Evolutionary conservation across 92 coral and sea anemone species (phyloP).

Genomic region (Desmophyllum pertusum): DNA sequence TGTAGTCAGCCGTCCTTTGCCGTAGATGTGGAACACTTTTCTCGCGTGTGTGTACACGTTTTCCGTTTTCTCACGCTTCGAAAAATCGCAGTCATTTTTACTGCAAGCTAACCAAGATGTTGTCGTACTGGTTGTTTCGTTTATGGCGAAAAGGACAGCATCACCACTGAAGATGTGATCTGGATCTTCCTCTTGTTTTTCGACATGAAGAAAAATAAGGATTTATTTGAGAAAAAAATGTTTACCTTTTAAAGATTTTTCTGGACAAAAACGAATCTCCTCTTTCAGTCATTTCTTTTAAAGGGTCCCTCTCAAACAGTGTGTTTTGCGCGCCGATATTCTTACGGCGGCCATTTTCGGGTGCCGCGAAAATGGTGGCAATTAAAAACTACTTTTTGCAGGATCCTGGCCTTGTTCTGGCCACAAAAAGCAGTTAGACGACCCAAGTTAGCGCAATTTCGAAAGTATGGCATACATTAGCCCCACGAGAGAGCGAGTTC

Average conservation of each 20-base stretch:
- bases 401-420: too few species aligned
- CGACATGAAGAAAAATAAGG: neutral
- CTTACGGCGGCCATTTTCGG: too few species aligned
- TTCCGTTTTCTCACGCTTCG: conserved; percentile 16
- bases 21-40: conserved; percentile 21
- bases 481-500: too few species aligned
- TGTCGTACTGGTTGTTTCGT: neutral
- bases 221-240: neutral
- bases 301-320: too few species aligned
- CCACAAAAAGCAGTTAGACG: too few species aligned
- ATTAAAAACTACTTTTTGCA: too few species aligned
- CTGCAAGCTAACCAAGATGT: conserved; percentile 15
- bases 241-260: neutral
- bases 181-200: conserved; percentile 13
- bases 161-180: conserved; percentile 24
- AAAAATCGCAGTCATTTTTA: conserved; percentile 4
- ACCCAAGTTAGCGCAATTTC: too few species aligned
- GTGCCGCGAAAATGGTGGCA: too few species aligned
- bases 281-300: neutral
- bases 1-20: neutral
- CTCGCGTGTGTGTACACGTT: neutral
- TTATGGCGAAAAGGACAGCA: conserved; percentile 7
- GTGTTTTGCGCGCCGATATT: too few species aligned
- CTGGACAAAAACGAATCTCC: neutral
- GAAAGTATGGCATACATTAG: too few species aligned